phyloP scores from a whole-genome alignment of 2,113 vertebrate genomes.

The Eonycteris spelaea region DNA sequence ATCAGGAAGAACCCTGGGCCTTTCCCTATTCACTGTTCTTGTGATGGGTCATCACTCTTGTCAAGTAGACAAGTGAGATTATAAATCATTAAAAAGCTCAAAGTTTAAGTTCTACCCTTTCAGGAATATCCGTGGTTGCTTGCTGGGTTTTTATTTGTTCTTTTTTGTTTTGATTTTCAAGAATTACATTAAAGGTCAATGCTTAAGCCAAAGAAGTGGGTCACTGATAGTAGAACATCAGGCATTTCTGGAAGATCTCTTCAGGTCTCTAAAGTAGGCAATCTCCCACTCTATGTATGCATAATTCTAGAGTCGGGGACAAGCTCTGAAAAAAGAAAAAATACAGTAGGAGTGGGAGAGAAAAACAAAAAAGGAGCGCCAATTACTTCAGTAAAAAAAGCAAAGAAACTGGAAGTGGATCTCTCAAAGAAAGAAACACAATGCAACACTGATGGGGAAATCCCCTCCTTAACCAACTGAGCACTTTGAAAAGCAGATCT shows the following conservation, averaged over 20 bases:
- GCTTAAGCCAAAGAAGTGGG: not conserved
- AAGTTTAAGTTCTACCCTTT: not conserved
- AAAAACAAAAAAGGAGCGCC: not conserved
- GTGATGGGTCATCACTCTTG: not conserved
- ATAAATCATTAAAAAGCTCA: not conserved
- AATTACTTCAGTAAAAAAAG: not conserved
- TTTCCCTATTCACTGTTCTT: not conserved
- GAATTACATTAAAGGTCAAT: not conserved
- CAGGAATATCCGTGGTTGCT: not conserved
- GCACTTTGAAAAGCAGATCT: not conserved
- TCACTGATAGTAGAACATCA: not conserved
- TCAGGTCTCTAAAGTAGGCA: not conserved
- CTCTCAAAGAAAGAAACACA: not conserved
- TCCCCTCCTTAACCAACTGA: not conserved
- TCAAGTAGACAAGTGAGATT: not conserved
- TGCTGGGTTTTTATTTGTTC: not conserved
- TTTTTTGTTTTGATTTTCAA: slow-evolving; percentile 17
- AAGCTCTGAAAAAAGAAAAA: not conserved
- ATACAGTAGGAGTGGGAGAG: not conserved
- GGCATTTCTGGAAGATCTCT: not conserved
- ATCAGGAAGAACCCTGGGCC: not conserved
- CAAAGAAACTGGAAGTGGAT: not conserved
- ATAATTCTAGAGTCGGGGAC: not conserved
- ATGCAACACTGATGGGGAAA: not conserved
- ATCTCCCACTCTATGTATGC: not conserved